phyloP scores from a whole-genome alignment of 2,888 invertebrate species.

The Mesopsocus fuscifrons region DNA sequence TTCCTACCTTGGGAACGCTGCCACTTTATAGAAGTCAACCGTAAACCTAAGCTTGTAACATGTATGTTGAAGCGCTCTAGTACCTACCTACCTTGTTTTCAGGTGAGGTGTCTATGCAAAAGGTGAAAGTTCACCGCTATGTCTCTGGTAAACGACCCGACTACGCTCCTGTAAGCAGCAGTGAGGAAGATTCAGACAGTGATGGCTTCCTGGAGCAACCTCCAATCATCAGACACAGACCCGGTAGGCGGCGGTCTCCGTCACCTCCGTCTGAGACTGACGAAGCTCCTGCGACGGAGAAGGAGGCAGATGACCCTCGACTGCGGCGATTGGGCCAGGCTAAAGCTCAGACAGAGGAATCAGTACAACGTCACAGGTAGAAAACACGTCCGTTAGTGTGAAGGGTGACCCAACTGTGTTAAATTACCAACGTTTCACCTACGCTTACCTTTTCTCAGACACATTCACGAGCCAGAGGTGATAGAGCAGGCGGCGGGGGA shows the following conservation, averaged over 20 bases:
- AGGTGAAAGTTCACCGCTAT: slow-evolving; percentile 96
- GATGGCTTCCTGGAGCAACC: slow-evolving; percentile 63
- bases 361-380: slow-evolving; percentile 32
- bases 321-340: slow-evolving; percentile 42
- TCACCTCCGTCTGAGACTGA: slow-evolving; percentile 13
- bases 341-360: slow-evolving; percentile 28
- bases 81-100: no score
- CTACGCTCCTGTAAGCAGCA: slow-evolving; percentile 72
- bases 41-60: no score
- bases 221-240: slow-evolving; percentile 23
- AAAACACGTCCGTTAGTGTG: no score
- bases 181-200: slow-evolving; percentile 74
- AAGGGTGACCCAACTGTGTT: no score
- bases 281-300: slow-evolving; percentile 14
- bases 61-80: no score
- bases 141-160: slow-evolving; percentile 96
- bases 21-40: no score
- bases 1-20: no score
- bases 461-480: slow-evolving; percentile 49
- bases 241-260: slow-evolving; percentile 13
- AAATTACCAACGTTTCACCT: no score
- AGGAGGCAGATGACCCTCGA: slow-evolving; percentile 56
- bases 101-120: slow-evolving; percentile 98
- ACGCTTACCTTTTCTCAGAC: slow-evolving; percentile 27
- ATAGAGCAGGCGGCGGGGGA: slow-evolving; percentile 39